These are phyloP conservation scores for Nasonia giraulti DNA, from an alignment of 1,140 invertebrate genomes.

Conservation along the genomic window DNA sequence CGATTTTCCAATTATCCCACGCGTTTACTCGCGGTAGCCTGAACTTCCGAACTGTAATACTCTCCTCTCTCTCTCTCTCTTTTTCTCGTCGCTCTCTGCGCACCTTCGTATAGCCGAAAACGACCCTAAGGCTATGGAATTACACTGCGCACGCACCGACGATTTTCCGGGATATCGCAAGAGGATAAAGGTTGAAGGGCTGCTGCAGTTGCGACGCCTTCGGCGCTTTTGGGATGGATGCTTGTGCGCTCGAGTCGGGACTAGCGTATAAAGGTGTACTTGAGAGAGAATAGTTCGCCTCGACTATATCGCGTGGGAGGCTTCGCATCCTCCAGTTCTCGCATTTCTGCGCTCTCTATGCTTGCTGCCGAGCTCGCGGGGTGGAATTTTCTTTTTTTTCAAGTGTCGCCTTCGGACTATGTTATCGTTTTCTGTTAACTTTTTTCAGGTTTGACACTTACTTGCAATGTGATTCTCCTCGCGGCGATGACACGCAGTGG, in stretches of 20 bases:
- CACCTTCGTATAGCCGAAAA: not conserved
- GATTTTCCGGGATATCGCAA: conserved; percentile 36
- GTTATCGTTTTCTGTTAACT: too few relatives aligned
- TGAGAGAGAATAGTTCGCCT: conserved; percentile 27
- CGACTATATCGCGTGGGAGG: conserved; percentile 64
- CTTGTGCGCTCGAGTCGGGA: not conserved
- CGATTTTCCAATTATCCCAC: conserved; percentile 48
- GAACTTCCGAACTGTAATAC: not conserved
- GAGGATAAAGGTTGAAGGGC: conserved; percentile 23
- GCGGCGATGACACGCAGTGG: conserved; percentile 81
- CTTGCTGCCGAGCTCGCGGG: conserved; percentile 38
- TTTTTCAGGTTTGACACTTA: conserved; percentile 76
- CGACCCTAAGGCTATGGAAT: not conserved
- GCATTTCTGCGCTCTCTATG: conserved; percentile 43
- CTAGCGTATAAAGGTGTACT: not conserved
- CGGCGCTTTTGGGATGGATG: conserved; percentile 45
- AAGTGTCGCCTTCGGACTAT: conserved; percentile 13
- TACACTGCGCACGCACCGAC: conserved; percentile 6
- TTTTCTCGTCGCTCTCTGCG: too few relatives aligned
- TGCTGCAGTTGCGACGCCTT: conserved; percentile 35
- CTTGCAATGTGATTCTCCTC: conserved; percentile 89
- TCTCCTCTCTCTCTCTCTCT: not conserved
- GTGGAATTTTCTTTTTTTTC: conserved; percentile 38
- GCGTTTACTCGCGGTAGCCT: conserved; percentile 18
- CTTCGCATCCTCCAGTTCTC: conserved; percentile 62